phyloP scores from a whole-genome alignment of 2,113 vertebrate genomes.

The Patagioenas fasciata region DNA sequence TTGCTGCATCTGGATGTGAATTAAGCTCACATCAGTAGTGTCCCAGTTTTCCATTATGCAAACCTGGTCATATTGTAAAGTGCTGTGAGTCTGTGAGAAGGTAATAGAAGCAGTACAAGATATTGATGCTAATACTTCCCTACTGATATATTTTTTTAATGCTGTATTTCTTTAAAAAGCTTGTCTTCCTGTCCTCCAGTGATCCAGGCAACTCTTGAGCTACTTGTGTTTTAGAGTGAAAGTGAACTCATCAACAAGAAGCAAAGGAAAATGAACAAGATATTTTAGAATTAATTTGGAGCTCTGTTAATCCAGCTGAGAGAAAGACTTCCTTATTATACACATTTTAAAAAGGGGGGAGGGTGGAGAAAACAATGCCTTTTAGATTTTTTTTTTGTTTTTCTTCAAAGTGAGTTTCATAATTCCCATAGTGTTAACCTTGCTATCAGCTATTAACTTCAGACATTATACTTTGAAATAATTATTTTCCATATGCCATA shows the following conservation, averaged over 20 bases:
- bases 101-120: not conserved
- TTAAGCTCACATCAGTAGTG: not conserved
- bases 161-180: not conserved
- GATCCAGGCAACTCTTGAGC: not conserved
- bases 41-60: not conserved
- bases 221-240: not conserved
- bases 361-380: not conserved
- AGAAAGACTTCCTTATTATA: not conserved
- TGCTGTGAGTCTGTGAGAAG: not conserved
- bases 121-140: not conserved
- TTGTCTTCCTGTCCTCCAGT: not conserved
- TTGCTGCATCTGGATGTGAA: not conserved
- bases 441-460: not conserved
- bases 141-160: not conserved
- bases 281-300: not conserved
- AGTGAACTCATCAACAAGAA: not conserved
- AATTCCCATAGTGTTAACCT: not conserved
- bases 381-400: not conserved
- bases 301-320: not conserved
- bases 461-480: not conserved
- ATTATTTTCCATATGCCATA: not conserved
- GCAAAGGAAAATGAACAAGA: not conserved
- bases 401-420: not conserved
- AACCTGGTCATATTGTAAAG: not conserved
- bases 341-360: fast-evolving